These are phyloP conservation scores for Drosophila paucipuncta DNA, from an alignment of 2,888 invertebrate genomes.

Conservation along the genomic window DNA sequence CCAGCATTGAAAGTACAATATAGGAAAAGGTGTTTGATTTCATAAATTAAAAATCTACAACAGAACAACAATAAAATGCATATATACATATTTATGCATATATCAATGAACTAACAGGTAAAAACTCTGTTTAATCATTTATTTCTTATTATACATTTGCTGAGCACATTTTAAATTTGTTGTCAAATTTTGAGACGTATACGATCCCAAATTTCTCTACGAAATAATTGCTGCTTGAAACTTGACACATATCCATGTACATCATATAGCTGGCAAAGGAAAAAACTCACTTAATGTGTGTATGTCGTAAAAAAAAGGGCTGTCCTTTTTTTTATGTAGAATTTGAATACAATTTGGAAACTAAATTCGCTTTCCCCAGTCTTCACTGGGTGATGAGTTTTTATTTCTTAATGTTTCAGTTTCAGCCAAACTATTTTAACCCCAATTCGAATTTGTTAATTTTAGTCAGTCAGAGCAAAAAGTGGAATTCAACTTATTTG, in stretches of 20 bases:
- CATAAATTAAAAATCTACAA: background rate
- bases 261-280: background rate
- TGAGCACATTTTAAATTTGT: background rate
- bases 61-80: background rate
- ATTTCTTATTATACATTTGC: background rate
- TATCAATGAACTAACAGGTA: background rate
- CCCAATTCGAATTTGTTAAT: too few species aligned
- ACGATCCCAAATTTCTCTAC: background rate
- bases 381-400: too few species aligned
- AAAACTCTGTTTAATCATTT: background rate
- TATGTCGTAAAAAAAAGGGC: background rate
- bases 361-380: background rate
- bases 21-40: constrained; percentile 10
- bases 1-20: background rate
- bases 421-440: too few species aligned
- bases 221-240: background rate
- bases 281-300: background rate
- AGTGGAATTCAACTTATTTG: too few species aligned
- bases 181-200: background rate
- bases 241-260: background rate
- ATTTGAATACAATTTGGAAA: background rate
- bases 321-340: background rate
- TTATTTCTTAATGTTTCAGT: too few species aligned
- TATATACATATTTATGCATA: background rate
- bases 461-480: too few species aligned